Evolutionary conservation across 2,113 vertebrate species (phyloP).

Genomic region (Dasyornis broadbenti): DNA sequence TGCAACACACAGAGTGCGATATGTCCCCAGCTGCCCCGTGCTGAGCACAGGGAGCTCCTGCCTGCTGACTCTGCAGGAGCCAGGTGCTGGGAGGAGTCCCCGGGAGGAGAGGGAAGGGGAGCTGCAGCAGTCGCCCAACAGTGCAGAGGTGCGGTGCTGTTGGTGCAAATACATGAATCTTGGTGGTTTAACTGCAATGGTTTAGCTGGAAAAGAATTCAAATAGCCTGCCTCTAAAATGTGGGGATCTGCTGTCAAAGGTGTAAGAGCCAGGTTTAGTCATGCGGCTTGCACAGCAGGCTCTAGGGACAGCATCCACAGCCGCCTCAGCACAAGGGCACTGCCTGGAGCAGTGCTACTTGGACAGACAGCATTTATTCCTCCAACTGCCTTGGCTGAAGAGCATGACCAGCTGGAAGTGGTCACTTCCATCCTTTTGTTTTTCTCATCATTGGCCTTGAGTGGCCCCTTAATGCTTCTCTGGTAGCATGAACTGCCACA

Average conservation of each 20-base stretch:
- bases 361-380: neutral
- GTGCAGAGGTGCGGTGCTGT: neutral
- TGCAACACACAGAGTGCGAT: rapidly evolving
- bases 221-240: neutral
- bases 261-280: neutral
- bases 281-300: rapidly evolving
- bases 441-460: neutral
- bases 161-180: neutral
- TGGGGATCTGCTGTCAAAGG: neutral
- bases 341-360: neutral
- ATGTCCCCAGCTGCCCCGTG: neutral
- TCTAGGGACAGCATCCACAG: neutral
- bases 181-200: neutral
- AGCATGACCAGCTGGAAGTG: neutral
- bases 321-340: neutral
- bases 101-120: neutral
- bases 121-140: rapidly evolving
- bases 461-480: neutral
- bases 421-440: neutral
- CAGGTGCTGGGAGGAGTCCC: rapidly evolving
- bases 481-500: neutral
- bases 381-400: neutral
- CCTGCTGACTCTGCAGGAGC: neutral
- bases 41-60: neutral
- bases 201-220: neutral